These are phyloP conservation scores for Cyprinodon variegatus DNA, from an alignment of 2,113 vertebrate genomes.

Conservation along the genomic window DNA sequence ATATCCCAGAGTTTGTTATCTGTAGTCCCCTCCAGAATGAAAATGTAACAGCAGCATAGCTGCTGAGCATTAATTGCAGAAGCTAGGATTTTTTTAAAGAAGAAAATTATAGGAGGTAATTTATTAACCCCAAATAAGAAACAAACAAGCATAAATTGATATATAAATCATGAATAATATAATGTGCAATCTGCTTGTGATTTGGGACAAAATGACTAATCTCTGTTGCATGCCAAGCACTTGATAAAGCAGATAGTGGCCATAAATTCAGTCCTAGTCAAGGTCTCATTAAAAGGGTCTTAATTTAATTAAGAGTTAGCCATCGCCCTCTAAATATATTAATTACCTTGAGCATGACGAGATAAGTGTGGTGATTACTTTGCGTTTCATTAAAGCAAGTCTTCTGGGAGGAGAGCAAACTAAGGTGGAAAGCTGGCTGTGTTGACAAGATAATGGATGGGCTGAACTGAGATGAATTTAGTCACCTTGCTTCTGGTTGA, in stretches of 20 bases:
- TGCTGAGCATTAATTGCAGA: slow-evolving; percentile 83
- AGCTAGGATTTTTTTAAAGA: slow-evolving; percentile 73
- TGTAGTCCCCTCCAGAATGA: slow-evolving; percentile 85
- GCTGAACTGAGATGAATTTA: slow-evolving; percentile 80
- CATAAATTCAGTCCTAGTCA: slow-evolving; percentile 94
- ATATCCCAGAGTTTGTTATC: slow-evolving; percentile 88
- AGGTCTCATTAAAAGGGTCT: slow-evolving; percentile 94
- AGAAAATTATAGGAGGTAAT: slow-evolving; percentile 85
- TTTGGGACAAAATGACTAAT: slow-evolving; percentile 93
- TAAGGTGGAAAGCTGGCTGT: slow-evolving; percentile 82
- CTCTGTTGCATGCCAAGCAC: slow-evolving; percentile 84
- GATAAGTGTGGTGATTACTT: slow-evolving; percentile 94
- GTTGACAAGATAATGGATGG: slow-evolving; percentile 93
- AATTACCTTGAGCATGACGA: slow-evolving; percentile 98
- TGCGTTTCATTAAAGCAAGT: slow-evolving; percentile 93
- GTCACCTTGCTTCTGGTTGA: slow-evolving; percentile 87
- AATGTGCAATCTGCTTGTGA: slow-evolving; percentile 82
- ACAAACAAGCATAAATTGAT: slow-evolving; percentile 97
- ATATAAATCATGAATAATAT: slow-evolving; percentile 93
- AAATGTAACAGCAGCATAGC: slow-evolving; percentile 83
- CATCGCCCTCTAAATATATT: slow-evolving; percentile 92
- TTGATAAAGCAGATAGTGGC: slow-evolving; percentile 96
- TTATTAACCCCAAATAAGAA: slow-evolving; percentile 89
- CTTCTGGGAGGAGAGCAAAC: slow-evolving; percentile 88
- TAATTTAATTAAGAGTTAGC: slow-evolving; percentile 96